Evolutionary conservation across 2,888 invertebrate genomes (phyloP), one percentile per base, ranked within the genome.

Genomic region (Harmothoe impar): DNA sequence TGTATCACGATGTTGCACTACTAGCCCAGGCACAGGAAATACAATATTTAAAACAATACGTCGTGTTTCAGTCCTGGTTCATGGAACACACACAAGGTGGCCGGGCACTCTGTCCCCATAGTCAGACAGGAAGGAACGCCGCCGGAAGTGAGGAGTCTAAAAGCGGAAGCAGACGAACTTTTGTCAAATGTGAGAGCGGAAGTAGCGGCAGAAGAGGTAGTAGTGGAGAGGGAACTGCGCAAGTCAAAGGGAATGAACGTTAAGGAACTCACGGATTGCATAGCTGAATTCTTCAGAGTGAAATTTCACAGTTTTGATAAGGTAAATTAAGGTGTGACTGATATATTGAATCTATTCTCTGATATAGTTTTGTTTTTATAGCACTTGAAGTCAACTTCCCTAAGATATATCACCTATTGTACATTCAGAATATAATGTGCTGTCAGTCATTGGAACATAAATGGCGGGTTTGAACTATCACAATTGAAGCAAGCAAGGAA

Each of bases 301-400:
- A 93, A 92, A 78, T 93, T 94, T 89, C 94, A 94, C 89, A 92
- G 93, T n/a, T 93, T 94, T 92, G 94, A 94, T 90, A 94, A 94
- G 92, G 94, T 93, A 91, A 90, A 91, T n/a, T n/a, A n/a, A n/a
- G n/a, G n/a, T n/a, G n/a, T n/a, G n/a, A n/a, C 52, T 20, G 31
- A 77, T 77, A 12, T 29, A n/a, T 77, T n/a, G n/a, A n/a, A n/a
- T n/a, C n/a, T n/a, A n/a, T n/a, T n/a, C n/a, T n/a, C n/a, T n/a
- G n/a, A n/a, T n/a, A n/a, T n/a, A n/a, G n/a, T n/a, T n/a, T n/a
- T n/a, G n/a, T n/a, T n/a, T n/a, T n/a, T n/a, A n/a, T n/a, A n/a
- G n/a, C n/a, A n/a, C n/a, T n/a, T n/a, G n/a, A n/a, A n/a, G n/a
- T n/a, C n/a, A n/a, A n/a, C n/a, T n/a, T n/a, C n/a, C n/a, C n/a